Conservation (phyloP, 2,113 vertebrate genomes). For the Cromileptes altivelis region DNA sequence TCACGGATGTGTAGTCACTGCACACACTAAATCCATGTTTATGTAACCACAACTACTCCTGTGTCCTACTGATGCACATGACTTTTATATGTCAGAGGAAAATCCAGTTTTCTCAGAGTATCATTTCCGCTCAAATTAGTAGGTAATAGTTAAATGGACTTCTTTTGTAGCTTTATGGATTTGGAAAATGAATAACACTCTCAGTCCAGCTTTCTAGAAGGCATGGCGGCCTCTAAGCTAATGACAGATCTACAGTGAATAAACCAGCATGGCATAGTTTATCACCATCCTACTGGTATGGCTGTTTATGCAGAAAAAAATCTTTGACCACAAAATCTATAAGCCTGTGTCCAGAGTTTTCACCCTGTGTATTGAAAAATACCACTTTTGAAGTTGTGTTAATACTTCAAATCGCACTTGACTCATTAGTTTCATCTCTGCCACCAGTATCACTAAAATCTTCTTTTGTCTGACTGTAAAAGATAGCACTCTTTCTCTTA, state of each 20-base stretch:
- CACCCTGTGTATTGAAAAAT: neutral
- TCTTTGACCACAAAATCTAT: neutral
- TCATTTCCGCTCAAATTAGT: neutral
- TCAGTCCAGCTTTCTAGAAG: neutral
- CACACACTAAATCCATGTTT: slow-evolving; percentile 32
- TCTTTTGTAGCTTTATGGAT: neutral
- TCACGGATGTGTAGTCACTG: slow-evolving; percentile 30
- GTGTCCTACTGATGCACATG: slow-evolving; percentile 43
- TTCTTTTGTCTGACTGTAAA: neutral
- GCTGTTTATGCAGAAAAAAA: neutral
- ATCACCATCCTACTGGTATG: neutral
- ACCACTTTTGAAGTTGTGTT: neutral
- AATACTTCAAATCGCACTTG: neutral
- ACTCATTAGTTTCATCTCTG: neutral
- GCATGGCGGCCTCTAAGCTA: neutral
- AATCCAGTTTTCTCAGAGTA: neutral
- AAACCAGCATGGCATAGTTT: neutral
- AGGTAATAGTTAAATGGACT: neutral
- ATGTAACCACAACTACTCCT: slow-evolving; percentile 37
- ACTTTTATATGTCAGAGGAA: neutral
- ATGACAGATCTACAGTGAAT: neutral
- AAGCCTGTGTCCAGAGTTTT: neutral
- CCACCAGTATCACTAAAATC: neutral
- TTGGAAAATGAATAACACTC: neutral
- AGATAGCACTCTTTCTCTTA: neutral